phyloP scores from a whole-genome alignment of 1,140 invertebrate species.

The Hycleus cichorii region DNA sequence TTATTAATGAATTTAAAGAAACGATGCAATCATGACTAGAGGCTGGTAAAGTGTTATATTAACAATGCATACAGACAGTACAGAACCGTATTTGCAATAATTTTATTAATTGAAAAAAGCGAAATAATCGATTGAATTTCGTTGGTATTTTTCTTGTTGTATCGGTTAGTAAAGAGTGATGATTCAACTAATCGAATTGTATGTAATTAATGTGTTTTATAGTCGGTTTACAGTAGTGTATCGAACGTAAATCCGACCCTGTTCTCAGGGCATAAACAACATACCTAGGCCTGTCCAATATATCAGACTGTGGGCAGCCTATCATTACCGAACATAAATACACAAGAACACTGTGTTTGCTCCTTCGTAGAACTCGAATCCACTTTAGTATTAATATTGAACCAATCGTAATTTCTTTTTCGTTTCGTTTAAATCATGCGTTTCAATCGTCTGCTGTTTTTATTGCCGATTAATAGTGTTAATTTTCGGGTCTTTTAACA shows the following conservation, averaged over 20 bases:
- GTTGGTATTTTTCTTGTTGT: no score
- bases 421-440: slow-evolving; percentile 16
- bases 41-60: slow-evolving; percentile 31
- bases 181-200: no score
- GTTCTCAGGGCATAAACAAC: slow-evolving; percentile 25
- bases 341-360: slow-evolving; percentile 27
- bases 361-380: slow-evolving; percentile 23
- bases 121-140: no score
- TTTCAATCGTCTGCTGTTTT: slow-evolving; percentile 21
- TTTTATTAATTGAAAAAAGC: no score
- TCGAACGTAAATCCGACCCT: neutral
- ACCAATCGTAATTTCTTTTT: slow-evolving; percentile 8
- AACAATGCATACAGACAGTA: slow-evolving; percentile 19
- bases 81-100: no score
- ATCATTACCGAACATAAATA: slow-evolving; percentile 36
- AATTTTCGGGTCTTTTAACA: no score
- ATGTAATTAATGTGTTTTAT: no score
- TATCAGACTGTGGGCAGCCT: slow-evolving; percentile 31
- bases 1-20: slow-evolving; percentile 27
- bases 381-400: neutral
- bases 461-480: slow-evolving; percentile 13
- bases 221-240: no score
- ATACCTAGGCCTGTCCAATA: slow-evolving; percentile 29
- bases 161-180: slow-evolving; percentile 1
- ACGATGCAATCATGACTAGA: slow-evolving; percentile 27